These are phyloP conservation scores for Melanotaenia nigrans DNA, from an alignment of 2,797 vertebrate genomes.

Conservation along the genomic window DNA sequence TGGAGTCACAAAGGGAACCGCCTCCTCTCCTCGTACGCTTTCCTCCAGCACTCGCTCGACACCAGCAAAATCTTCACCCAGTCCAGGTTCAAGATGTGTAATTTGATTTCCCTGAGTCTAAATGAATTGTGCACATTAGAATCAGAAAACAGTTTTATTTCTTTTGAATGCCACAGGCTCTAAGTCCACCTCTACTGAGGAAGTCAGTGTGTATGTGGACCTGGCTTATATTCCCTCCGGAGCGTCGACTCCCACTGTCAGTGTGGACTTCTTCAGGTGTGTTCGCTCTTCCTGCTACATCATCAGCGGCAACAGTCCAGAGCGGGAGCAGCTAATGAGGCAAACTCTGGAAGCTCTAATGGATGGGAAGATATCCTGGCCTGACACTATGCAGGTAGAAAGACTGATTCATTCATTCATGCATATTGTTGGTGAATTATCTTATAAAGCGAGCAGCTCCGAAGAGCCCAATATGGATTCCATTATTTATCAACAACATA, in stretches of 20 bases:
- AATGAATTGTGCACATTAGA: fast-evolving
- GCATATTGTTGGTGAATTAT: neutral
- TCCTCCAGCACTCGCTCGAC: constrained; percentile 58
- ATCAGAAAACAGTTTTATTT: constrained; percentile 3
- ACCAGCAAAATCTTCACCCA: constrained; percentile 60
- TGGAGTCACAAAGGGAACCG: constrained; percentile 55
- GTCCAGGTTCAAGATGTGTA: constrained; percentile 46
- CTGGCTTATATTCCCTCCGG: constrained; percentile 93
- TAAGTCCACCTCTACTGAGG: constrained; percentile 56
- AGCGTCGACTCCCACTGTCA: constrained; percentile 83
- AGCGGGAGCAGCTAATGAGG: constrained; percentile 86
- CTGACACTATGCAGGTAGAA: constrained; percentile 84
- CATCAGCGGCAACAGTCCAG: constrained; percentile 86
- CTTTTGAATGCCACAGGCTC: constrained; percentile 36
- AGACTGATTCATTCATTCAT: neutral
- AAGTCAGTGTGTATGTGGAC: constrained; percentile 86
- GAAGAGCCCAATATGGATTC: neutral
- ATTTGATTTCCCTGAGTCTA: neutral
- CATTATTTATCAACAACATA: neutral
- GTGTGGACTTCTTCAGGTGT: constrained; percentile 89
- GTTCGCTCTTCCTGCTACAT: constrained; percentile 92
- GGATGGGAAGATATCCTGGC: constrained; percentile 87
- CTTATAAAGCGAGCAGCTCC: neutral
- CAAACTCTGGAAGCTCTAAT: constrained; percentile 88
- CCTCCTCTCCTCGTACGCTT: constrained; percentile 55